Base-by-base conservation (phyloP, 2,113 vertebrate species). In the Mustela nigripes region DNA sequence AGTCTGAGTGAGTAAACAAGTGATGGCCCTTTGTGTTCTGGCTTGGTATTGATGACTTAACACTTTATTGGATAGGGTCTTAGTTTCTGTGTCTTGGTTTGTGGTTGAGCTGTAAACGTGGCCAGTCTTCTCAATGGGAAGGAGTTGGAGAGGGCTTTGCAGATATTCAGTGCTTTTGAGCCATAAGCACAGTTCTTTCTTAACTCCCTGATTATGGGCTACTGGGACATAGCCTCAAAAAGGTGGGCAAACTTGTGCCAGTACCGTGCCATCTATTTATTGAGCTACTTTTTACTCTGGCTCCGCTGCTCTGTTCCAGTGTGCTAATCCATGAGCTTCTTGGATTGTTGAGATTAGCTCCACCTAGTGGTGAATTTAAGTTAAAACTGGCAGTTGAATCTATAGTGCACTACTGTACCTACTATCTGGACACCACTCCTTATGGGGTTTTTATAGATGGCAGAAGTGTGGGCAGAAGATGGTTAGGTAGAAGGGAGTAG, bases 341-440 rank as follows among this genome's bases (percentile, higher is more conserved):
- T 85, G 58, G 76, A 65, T 88, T 60, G 18, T 89, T 94, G 36
- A 71, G 62, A 82, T 94, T 93, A 76, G 36, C 60, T 71, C 86
- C 82, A 62, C 45, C 94, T 85, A 89, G 89, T 93, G 94, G 89
- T 91, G 24, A 95, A 39, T 93, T 84, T 84, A 48, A 93, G 60
- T 84, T 94, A 63, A 88, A 84, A 65, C 39, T 78, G 42, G 31
- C 18, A 0, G 19, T 92, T 94, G 45, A 28, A 24, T 78, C 22
- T 15, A 42, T 4, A 9, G n/a, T 63, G 9, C 39, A 2, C 22
- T 56, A 1, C 22, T 56, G 1, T 58, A 24, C 6, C 73, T 91
- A 36, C 31, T 80, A 53, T 50, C 15, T 89, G 28, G 36, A 63
- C 31, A 71, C 48, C 1, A 28, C 39, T 69, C 39, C n/a, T 84